Base-by-base conservation (phyloP, 2,888 invertebrate species). In the Andrena haemorrhoa region DNA sequence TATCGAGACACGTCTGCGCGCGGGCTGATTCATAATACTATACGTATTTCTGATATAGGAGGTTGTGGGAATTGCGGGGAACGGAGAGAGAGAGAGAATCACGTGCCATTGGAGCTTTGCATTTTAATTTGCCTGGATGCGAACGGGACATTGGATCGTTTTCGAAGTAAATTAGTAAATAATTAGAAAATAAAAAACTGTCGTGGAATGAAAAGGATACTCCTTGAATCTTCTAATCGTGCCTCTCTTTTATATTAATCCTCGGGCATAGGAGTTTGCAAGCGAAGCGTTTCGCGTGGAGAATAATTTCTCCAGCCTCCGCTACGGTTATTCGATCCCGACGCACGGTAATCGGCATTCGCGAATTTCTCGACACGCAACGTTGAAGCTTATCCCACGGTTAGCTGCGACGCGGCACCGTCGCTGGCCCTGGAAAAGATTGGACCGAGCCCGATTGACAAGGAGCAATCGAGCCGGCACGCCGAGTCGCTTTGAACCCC, bases 11-110 rank as follows among this genome's bases (percentile, higher is more conserved):
- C 56, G 63, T 75, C 53, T 56, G 29, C 16, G 56, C 23, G 49
- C 20, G 33, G 26, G 29, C 31, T 68, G 72, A 72, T 80, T 78
- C 78, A 72, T 78, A 72, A 80, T 78, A 58, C 66, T 35, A 71
- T 78, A 51, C 56, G 33, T 26, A 51, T 26, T 10, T 20, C 53
- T 20, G 23, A 10, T 35, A 6, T 8, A 2, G 16, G 20, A 23
- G 20, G 23, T 33, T 29, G 20, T 5, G 51, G 33, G 26, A n/a
- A 33, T 4, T 60, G 8, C 0, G n/a, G 31, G 29, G 16, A 41
- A 23, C 12, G 16, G 8, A n/a, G 60, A 51, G 12, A n/a, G 20
- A 10, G 8, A n/a, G 60, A 51, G 12, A n/a, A 29, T 58, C 56
- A 26, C 4, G n/a, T 6, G 51, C 29, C 49, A 12, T 20, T 64